These are phyloP conservation scores for Anableps anableps DNA, from an alignment of 2,797 vertebrate genomes.

Conservation along the genomic window DNA sequence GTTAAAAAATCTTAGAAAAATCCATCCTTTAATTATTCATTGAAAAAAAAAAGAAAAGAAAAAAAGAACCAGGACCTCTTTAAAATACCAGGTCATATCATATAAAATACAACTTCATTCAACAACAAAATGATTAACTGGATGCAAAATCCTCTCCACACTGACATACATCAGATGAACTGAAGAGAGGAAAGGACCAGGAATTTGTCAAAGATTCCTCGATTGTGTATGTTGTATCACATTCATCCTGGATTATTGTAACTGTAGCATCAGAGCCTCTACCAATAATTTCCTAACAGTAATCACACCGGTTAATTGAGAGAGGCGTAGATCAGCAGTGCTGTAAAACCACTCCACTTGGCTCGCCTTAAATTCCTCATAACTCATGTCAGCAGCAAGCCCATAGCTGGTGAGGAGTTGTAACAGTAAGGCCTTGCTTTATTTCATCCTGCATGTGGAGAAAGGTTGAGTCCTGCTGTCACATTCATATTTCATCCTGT, in stretches of 20 bases:
- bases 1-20: not conserved
- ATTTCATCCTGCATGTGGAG: not conserved
- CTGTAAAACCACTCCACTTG: not conserved
- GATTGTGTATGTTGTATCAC: too few relatives aligned
- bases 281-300: not conserved
- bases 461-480: conserved; percentile 4
- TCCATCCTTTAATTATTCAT: not conserved
- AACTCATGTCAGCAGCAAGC: not conserved
- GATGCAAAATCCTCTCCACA: too few relatives aligned
- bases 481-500: conserved; percentile 23
- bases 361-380: conserved; percentile 3
- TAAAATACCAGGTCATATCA: too few relatives aligned
- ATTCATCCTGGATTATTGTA: not conserved
- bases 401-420: not conserved
- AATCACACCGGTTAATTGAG: not conserved
- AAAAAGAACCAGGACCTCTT: too few relatives aligned
- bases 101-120: too few relatives aligned
- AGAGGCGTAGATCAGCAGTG: not conserved
- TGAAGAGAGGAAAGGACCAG: too few relatives aligned
- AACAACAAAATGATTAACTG: too few relatives aligned
- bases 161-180: too few relatives aligned
- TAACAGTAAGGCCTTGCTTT: not conserved
- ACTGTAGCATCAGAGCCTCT: not conserved
- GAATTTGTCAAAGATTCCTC: too few relatives aligned
- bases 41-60: not conserved